These are phyloP conservation scores for Parauchenoglanis punctatus DNA, from an alignment of 2,797 vertebrate genomes.

Conservation along the genomic window DNA sequence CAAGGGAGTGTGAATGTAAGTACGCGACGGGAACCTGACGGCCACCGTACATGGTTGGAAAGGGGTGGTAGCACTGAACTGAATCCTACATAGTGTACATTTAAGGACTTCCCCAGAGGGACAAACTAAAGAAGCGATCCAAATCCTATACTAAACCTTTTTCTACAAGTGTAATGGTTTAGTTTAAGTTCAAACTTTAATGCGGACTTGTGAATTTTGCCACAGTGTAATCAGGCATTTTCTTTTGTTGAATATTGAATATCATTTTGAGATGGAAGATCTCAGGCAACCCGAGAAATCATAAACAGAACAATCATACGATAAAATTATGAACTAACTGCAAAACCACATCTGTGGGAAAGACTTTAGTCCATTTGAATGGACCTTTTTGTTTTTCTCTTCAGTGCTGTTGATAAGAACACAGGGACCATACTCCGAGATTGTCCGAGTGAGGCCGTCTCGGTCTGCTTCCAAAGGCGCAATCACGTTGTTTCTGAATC, in stretches of 20 bases:
- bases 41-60: too few relatives aligned
- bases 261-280: too few relatives aligned
- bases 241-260: background rate
- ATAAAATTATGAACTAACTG: too few relatives aligned
- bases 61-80: too few relatives aligned
- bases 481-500: background rate
- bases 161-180: background rate
- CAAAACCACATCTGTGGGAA: too few relatives aligned
- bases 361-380: background rate
- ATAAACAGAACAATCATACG: too few relatives aligned
- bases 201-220: background rate
- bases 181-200: background rate
- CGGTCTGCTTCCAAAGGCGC: background rate
- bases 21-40: too few relatives aligned
- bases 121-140: background rate
- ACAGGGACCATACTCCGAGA: background rate
- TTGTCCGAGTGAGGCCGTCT: background rate
- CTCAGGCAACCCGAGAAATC: too few relatives aligned
- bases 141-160: background rate
- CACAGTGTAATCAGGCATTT: background rate
- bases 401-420: background rate
- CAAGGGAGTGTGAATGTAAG: too few relatives aligned
- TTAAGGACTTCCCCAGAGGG: background rate
- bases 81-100: too few relatives aligned
- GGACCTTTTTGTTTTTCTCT: background rate